Percentiles rank a stretch among this genome's conserved stretches.
Evolutionary conservation across 2,888 invertebrate genomes (phyloP).

Genomic region (Deilephila elpenor): DNA sequence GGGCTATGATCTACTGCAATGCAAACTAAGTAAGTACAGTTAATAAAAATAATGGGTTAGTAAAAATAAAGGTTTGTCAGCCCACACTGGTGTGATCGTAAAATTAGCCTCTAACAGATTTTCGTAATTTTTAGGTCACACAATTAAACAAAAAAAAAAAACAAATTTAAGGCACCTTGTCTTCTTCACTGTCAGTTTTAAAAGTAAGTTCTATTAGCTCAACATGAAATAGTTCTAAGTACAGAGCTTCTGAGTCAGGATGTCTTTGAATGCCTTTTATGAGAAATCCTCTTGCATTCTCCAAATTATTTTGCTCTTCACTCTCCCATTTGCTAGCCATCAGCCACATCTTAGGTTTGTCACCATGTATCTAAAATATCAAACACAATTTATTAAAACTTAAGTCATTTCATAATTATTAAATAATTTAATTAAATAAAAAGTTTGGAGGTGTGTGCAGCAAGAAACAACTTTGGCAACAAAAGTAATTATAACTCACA

Average conservation of each 20-base stretch:
- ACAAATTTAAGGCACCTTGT: slow-evolving; percentile 58
- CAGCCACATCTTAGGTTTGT: slow-evolving; percentile 91
- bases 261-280: slow-evolving; percentile 91
- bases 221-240: slow-evolving; percentile 85
- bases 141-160: not conserved
- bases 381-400: slow-evolving; percentile 18
- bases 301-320: slow-evolving; percentile 87
- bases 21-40: too few relatives aligned
- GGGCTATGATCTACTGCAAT: too few relatives aligned
- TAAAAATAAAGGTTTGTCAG: too few relatives aligned
- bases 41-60: too few relatives aligned
- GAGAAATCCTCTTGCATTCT: slow-evolving; percentile 88
- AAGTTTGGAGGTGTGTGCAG: too few relatives aligned
- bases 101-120: not conserved
- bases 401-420: too few relatives aligned
- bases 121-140: not conserved
- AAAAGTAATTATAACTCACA: too few relatives aligned
- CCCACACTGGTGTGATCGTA: not conserved
- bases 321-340: slow-evolving; percentile 92
- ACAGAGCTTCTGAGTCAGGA: slow-evolving; percentile 87
- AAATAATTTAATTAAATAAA: too few relatives aligned
- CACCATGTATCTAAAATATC: slow-evolving; percentile 86
- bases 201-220: slow-evolving; percentile 64
- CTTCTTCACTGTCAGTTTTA: slow-evolving; percentile 65
- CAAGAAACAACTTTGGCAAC: too few relatives aligned